Base-by-base conservation (phyloP, 2,113 vertebrate genomes). In the Myrmecophaga tridactyla region DNA sequence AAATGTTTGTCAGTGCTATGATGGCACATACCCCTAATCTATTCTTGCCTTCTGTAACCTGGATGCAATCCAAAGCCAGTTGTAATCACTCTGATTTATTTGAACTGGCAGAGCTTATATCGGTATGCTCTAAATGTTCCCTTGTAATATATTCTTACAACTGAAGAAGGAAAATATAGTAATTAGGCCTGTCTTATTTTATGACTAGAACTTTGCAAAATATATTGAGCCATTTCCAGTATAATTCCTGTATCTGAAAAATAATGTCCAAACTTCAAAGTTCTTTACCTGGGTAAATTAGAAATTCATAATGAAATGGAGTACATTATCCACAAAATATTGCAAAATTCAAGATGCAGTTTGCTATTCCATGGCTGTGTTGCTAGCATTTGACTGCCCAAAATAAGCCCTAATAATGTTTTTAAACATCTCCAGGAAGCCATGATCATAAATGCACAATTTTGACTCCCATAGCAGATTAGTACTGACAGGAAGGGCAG, bases 131-230 rank as follows among this genome's bases (percentile, higher is more conserved):
- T 58, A 69, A 92, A 84, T 91, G 31, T 77, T 96, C 46, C 80
- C 23, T 92, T 92, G n/a, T 86, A 62, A 95, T 95, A 27, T 67
- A 83, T 94, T 90, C 60, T 81, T 94, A 53, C 39, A 62, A 36
- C 18, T 94, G 46, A 96, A 86, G 82, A 80, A 83, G 70, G 78
- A 82, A 94, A 89, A 94, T 95, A 53, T 89, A 77, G 65, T 95
- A 94, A 97, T 96, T 97, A 94, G 41, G 20, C 81, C 36, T 95
- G 46, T 85, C 73, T 80, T 92, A 83, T 94, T 96, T 97, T 95
- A 70, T 94, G 73, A 77, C 72, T 86, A 77, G 46, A 85, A 51
- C 53, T 88, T 72, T 87, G 60, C 29, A 76, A 92, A 90, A 86
- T 91, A 51, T 56, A 65, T 27, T 15, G 41, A 95, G 43, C 43